A percentile compares a stretch with the other conserved stretches of the same genome.
These are phyloP conservation scores for Cantharis rustica DNA, from an alignment of 2,888 invertebrate genomes.

Conservation along the genomic window DNA sequence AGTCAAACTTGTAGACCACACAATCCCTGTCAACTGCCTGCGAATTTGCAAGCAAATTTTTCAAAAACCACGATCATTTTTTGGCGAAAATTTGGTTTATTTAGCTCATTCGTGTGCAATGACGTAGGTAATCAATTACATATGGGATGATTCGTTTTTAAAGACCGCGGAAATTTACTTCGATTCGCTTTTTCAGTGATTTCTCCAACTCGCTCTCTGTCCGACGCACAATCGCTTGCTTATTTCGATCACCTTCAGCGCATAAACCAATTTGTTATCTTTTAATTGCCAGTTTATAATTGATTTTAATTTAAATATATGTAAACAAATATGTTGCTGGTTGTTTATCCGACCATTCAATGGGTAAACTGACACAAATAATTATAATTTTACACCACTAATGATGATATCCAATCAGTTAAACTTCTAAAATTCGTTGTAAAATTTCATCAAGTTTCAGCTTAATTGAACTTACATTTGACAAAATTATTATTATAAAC, in stretches of 20 bases:
- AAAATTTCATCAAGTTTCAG: no score
- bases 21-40: background rate
- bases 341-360: no score
- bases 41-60: background rate
- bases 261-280: background rate
- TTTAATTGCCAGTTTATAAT: background rate
- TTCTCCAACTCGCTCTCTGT: background rate
- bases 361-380: no score
- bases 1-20: constrained; percentile 27
- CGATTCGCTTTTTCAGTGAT: constrained; percentile 26
- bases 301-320: background rate
- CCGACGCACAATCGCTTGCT: background rate
- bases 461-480: no score
- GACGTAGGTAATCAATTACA: constrained; percentile 34
- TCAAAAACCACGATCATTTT: background rate
- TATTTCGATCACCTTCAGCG: background rate
- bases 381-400: no score
- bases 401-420: no score
- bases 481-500: no score
- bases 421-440: no score
- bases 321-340: background rate
- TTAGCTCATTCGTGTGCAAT: constrained; percentile 1
- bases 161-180: constrained; percentile 35
- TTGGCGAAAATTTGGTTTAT: background rate
- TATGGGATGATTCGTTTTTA: constrained; percentile 34